Percentiles rank a stretch among this genome's conserved stretches.
These are phyloP conservation scores for Streblospio benedicti DNA, from an alignment of 1,140 invertebrate species.

Conservation along the genomic window DNA sequence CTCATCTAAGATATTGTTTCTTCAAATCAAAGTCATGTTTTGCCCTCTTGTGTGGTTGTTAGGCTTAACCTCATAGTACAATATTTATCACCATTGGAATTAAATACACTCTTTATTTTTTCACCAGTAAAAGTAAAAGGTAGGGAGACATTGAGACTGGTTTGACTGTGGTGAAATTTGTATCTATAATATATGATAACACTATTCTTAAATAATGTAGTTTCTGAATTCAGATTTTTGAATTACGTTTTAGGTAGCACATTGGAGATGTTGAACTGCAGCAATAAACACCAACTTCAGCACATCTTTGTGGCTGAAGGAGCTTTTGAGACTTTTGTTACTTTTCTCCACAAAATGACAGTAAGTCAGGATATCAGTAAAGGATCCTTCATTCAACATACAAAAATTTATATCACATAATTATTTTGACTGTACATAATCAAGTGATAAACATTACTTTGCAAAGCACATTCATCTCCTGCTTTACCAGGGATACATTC, in stretches of 20 bases:
- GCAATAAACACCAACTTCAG: conserved; percentile 33
- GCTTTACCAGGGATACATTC: no score
- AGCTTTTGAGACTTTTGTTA: conserved; percentile 35
- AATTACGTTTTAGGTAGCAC: conserved; percentile 28
- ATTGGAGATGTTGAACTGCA: conserved; percentile 36
- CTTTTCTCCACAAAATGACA: conserved; percentile 32
- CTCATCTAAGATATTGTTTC: no score
- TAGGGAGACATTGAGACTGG: neutral
- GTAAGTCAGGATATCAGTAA: no score
- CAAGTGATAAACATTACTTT: no score
- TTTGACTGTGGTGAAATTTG: neutral
- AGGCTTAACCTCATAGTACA: no score
- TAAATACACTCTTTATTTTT: neutral
- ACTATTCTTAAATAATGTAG: neutral
- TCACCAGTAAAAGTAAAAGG: neutral
- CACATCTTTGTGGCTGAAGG: conserved; percentile 34
- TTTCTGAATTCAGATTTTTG: neutral
- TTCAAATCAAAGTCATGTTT: no score
- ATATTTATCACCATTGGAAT: no score
- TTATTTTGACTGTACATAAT: no score
- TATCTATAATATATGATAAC: neutral
- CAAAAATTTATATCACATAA: no score
- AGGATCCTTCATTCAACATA: no score
- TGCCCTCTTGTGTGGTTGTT: no score
- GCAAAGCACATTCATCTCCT: no score